A percentile compares a stretch with the other conserved stretches of the same genome.
Conservation (phyloP, 2,113 vertebrate species). For the Dipodomys ordii region DNA sequence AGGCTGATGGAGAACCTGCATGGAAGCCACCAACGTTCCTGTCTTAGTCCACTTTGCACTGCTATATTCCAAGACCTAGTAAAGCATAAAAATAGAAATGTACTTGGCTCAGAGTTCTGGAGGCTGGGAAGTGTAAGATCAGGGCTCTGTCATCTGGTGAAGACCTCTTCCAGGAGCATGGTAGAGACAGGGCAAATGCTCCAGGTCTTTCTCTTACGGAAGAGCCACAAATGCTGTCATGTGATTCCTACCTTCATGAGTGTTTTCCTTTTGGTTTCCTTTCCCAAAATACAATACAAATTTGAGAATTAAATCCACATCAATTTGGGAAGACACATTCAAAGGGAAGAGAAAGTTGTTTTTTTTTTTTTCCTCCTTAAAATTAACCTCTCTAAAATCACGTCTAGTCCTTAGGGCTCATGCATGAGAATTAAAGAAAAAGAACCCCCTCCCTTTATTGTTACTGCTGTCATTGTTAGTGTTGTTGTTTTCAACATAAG, state of each 20-base stretch:
- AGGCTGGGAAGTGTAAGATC: neutral
- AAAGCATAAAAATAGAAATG: neutral
- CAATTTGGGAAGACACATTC: neutral
- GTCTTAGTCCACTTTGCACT: neutral
- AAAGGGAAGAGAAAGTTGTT: neutral
- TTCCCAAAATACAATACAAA: neutral
- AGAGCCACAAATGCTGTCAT: neutral
- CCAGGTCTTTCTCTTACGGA: neutral
- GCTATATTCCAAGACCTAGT: neutral
- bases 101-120: neutral
- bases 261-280: neutral
- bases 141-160: neutral
- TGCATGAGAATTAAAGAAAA: neutral
- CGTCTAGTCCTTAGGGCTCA: neutral
- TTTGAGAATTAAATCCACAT: neutral
- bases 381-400: neutral
- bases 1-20: neutral
- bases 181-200: neutral
- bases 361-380: slow-evolving; percentile 15
- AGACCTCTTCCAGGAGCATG: neutral
- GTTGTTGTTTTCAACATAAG: neutral
- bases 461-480: too few species aligned
- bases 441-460: neutral
- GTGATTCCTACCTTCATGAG: neutral
- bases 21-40: neutral